phyloP scores from a whole-genome alignment of 2,888 invertebrate genomes.

The Diploptera punctata region DNA sequence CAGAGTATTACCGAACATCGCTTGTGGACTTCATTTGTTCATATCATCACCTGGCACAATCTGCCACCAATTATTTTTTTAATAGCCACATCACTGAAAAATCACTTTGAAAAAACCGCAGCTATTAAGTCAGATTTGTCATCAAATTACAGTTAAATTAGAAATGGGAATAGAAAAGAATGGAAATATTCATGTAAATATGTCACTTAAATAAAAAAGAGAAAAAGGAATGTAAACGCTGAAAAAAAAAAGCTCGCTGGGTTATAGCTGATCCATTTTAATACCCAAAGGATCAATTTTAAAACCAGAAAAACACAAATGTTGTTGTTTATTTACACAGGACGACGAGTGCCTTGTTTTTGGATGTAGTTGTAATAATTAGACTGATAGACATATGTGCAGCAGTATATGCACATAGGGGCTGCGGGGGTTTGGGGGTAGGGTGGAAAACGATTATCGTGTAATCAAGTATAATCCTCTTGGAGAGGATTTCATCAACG shows the following conservation, averaged over 20 bases:
- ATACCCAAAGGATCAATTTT: slow-evolving; percentile 23
- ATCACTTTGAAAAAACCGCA: neutral
- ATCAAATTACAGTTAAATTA: slow-evolving; percentile 2
- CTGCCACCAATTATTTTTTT: neutral
- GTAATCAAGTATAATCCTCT: slow-evolving; percentile 36
- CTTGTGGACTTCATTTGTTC: neutral
- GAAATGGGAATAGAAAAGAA: neutral
- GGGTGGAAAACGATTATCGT: slow-evolving; percentile 12
- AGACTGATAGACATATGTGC: slow-evolving; percentile 13
- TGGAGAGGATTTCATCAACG: slow-evolving; percentile 34
- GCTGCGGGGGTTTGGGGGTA: no score
- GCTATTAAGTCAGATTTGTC: neutral
- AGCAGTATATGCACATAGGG: slow-evolving; percentile 10
- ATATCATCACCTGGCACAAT: neutral
- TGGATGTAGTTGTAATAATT: slow-evolving; percentile 26
- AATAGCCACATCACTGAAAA: neutral
- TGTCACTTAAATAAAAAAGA: slow-evolving; percentile 19
- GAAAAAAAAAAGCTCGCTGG: neutral
- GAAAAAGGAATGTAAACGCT: neutral
- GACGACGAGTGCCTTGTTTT: neutral
- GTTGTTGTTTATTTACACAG: slow-evolving; percentile 20
- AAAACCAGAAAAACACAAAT: slow-evolving; percentile 31
- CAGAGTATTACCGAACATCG: neutral
- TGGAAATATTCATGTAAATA: neutral
- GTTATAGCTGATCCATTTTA: slow-evolving; percentile 16